Evolutionary conservation across 1,140 invertebrate genomes (phyloP).

Genomic region (Bombus pascuorum): DNA sequence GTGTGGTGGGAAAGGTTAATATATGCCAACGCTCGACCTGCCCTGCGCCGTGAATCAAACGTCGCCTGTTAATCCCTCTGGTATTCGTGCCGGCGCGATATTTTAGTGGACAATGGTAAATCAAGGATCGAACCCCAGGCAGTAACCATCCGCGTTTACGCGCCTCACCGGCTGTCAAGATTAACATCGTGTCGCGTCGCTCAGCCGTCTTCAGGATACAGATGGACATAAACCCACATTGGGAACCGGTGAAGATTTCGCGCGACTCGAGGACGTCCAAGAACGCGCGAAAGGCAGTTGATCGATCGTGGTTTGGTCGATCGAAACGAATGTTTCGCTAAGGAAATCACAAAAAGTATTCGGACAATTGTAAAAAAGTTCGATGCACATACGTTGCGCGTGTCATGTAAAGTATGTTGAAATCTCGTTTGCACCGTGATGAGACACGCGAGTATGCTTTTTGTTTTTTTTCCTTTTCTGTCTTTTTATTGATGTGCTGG

Average conservation of each 20-base stretch:
- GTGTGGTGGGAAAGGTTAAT: slow-evolving; percentile 60
- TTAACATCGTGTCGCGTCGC: neutral
- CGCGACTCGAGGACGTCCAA: neutral
- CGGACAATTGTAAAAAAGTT: too few species aligned
- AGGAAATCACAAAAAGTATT: too few species aligned
- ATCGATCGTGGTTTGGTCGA: neutral
- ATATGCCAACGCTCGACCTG: slow-evolving; percentile 58
- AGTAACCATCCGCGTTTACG: neutral
- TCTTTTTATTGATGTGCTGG: too few species aligned
- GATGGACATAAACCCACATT: neutral
- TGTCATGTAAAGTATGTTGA: too few species aligned
- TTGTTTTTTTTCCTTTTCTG: too few species aligned
- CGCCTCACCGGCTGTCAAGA: neutral
- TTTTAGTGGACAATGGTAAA: slow-evolving; percentile 66
- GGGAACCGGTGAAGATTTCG: neutral
- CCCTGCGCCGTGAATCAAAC: slow-evolving; percentile 52
- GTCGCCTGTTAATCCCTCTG: slow-evolving; percentile 54
- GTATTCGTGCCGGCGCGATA: slow-evolving; percentile 64
- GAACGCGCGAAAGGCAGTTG: neutral
- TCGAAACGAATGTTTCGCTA: neutral
- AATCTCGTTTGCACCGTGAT: too few species aligned
- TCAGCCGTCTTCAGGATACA: too few species aligned
- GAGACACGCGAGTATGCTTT: too few species aligned
- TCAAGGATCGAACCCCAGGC: neutral
- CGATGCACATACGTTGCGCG: too few species aligned